Base-by-base conservation (phyloP, 2,797 vertebrate species). In the Macrochelys suwanniensis region DNA sequence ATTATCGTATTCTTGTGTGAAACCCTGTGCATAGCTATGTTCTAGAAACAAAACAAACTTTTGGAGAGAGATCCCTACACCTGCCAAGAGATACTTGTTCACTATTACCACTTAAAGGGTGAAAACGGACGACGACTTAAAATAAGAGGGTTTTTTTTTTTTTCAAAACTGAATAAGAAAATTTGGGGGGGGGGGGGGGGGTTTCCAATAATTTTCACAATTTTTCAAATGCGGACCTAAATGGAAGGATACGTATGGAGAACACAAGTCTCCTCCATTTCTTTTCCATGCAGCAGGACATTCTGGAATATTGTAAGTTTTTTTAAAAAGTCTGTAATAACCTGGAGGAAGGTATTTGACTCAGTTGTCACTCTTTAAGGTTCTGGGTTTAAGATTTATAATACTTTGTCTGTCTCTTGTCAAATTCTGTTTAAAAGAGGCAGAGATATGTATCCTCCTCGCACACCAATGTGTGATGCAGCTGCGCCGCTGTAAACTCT, bases 291-390 rank as follows among this genome's bases (percentile, higher is more conserved):
- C 6, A 4, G 8, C 91, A 82, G 53, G 28, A 23, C 74, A 53
- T 87, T 88, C 71, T 92, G 65, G 26, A 91, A 45, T 71, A 83
- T 47, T 26, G 88, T 45, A 89, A 7, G 77, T 90, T n/a, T 90
- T 33, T 57, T 59, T 59, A 11, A 26, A 26, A 42, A 11, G 21
- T 71, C 74, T 77, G 4, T 45, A 77, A 28, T 49, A 47, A 47
- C 11, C 45, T 47, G 25, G 8, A 23, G 19, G n/a, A 37, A 26
- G 11, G 15, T 28, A 12, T 25, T 49, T 31, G 42, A 77, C 26
- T 77, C 45, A 49, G 7, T 77, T 49, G 26, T 77, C 45, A 47
- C 25, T 76, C 12, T 76, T 47, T 11, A 47, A 76, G 42, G 23
- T 76, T 7, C 23, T 47, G 10, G 5, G 42, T 76, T 76, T 68